These are phyloP conservation scores for Melanotaenia trifasciata DNA, from an alignment of 2,797 vertebrate genomes.

Conservation along the genomic window DNA sequence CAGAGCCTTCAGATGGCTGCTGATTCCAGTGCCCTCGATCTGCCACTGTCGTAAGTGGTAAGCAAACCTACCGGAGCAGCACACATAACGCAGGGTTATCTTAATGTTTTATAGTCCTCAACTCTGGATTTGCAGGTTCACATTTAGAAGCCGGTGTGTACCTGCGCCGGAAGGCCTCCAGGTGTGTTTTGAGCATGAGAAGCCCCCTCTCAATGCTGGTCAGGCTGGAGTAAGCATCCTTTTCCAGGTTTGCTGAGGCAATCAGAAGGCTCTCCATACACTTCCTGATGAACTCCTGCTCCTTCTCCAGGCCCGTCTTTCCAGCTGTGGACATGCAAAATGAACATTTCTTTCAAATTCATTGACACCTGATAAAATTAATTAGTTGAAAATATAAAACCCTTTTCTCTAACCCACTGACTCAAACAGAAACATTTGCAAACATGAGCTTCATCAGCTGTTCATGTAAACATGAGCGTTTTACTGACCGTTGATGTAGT, in stretches of 20 bases:
- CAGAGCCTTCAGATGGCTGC: slow-evolving; percentile 97
- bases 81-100: neutral
- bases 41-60: slow-evolving; percentile 99
- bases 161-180: slow-evolving; percentile 98
- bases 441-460: neutral
- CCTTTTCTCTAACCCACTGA: neutral
- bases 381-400: neutral
- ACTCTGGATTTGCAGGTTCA: neutral
- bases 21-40: slow-evolving; percentile 98
- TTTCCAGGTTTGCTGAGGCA: slow-evolving; percentile 95
- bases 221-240: slow-evolving; percentile 93
- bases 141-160: slow-evolving; percentile 47
- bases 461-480: accelerated
- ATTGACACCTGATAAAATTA: neutral
- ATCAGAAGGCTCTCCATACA: slow-evolving; percentile 99
- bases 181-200: slow-evolving; percentile 97
- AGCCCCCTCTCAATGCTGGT: slow-evolving; percentile 97
- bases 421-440: neutral
- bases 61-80: slow-evolving; percentile 88
- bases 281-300: slow-evolving; percentile 99
- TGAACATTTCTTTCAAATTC: neutral
- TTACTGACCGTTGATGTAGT: slow-evolving; percentile 95
- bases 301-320: slow-evolving; percentile 97
- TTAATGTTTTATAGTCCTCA: neutral
- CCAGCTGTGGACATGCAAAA: slow-evolving; percentile 77